Evolutionary conservation across 2,888 invertebrate genomes (phyloP).

Genomic region (Sarcophaga carnaria): DNA sequence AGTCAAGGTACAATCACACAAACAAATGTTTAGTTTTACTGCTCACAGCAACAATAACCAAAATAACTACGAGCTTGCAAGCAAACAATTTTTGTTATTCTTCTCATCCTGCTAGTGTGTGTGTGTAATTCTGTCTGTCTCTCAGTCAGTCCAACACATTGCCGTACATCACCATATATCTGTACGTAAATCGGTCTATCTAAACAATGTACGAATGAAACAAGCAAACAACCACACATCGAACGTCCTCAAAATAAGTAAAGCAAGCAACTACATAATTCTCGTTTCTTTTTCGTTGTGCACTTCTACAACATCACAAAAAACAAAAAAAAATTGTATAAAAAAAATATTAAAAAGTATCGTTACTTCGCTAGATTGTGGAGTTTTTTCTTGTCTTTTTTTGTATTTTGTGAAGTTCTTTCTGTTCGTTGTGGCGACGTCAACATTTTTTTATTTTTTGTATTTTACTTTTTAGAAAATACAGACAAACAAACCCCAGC

Average conservation of each 20-base stretch:
- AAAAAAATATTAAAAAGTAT: conserved; percentile 31
- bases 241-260: conserved; percentile 56
- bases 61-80: conserved; percentile 32
- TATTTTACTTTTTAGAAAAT: conserved; percentile 43
- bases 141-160: conserved; percentile 18
- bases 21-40: conserved; percentile 36
- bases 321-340: conserved; percentile 5
- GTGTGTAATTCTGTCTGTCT: conserved; percentile 30
- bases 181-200: neutral
- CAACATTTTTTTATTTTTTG: conserved; percentile 36
- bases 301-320: conserved; percentile 45
- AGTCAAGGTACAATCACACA: conserved; percentile 43
- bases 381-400: conserved; percentile 31
- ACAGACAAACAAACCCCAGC: conserved; percentile 3
- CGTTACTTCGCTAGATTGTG: conserved; percentile 41
- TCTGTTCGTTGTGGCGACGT: conserved; percentile 47
- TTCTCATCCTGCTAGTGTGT: conserved; percentile 26
- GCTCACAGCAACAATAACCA: conserved; percentile 16
- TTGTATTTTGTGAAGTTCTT: conserved; percentile 3
- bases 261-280: conserved; percentile 50
- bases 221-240: conserved; percentile 46
- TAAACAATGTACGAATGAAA: conserved; percentile 37
- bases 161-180: neutral
- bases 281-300: conserved; percentile 48
- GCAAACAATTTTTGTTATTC: conserved; percentile 43